These are phyloP conservation scores for Plecotus auritus DNA, from an alignment of 2,113 vertebrate species.

Conservation along the genomic window DNA sequence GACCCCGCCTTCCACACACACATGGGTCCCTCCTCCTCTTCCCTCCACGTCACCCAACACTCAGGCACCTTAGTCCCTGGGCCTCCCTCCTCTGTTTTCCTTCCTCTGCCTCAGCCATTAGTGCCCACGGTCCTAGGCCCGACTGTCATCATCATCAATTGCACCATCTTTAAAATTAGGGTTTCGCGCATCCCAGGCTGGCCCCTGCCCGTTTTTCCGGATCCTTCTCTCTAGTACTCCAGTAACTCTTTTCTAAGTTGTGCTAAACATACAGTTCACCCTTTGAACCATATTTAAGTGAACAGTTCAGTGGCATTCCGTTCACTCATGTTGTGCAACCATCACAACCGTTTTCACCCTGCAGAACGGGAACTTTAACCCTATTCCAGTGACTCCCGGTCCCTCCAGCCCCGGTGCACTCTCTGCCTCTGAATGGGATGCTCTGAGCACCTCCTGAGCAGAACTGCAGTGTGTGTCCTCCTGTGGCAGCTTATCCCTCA, in stretches of 20 bases:
- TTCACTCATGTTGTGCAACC: neutral
- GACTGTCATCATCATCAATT: neutral
- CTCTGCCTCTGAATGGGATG: neutral
- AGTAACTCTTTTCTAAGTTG: neutral
- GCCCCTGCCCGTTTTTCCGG: neutral
- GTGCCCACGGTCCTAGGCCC: neutral
- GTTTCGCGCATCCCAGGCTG: neutral
- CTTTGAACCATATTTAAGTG: neutral
- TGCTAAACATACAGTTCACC: neutral
- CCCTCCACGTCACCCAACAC: neutral
- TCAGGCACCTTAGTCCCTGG: neutral
- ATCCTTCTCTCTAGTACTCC: neutral
- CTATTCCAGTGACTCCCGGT: neutral
- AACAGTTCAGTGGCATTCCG: neutral
- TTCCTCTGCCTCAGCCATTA: neutral
- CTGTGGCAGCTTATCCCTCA: neutral
- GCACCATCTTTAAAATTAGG: neutral
- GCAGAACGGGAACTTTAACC: neutral
- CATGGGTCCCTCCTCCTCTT: neutral
- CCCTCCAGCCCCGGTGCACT: neutral
- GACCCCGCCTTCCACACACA: neutral
- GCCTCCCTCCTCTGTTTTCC: neutral
- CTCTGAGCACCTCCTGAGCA: neutral
- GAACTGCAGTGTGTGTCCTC: neutral
- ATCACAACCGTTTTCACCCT: no score